Percentiles rank a stretch among this genome's conserved stretches.
These are phyloP conservation scores for Holacanthella duospinosa DNA, from an alignment of 2,888 invertebrate genomes.

Conservation along the genomic window DNA sequence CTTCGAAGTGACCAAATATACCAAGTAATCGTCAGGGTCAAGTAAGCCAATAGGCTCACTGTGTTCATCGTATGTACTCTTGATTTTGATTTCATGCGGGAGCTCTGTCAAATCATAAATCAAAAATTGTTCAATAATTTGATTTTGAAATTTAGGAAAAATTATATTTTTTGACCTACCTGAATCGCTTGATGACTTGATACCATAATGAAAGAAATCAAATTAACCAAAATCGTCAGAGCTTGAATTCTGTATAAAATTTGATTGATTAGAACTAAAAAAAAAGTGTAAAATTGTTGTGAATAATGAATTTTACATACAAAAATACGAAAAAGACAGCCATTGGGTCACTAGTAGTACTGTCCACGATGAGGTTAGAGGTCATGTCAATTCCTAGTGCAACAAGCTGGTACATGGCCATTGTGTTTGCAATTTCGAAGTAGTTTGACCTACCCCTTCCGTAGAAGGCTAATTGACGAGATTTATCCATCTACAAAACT, in stretches of 20 bases:
- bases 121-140: background rate
- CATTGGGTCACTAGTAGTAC: conserved; percentile 22
- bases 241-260: conserved; percentile 21
- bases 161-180: conserved; percentile 8
- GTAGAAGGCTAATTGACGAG: too few species aligned
- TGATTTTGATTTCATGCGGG: background rate
- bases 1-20: conserved; percentile 30
- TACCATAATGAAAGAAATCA: conserved; percentile 27
- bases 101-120: background rate
- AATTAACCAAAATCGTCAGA: conserved; percentile 21
- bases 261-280: background rate
- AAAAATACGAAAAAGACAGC: conserved; percentile 27
- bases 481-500: too few species aligned
- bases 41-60: conserved; percentile 16
- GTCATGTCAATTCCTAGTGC: conserved; percentile 19
- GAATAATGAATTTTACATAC: conserved; percentile 10
- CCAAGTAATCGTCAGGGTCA: conserved; percentile 23
- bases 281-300: background rate
- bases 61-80: conserved; percentile 25
- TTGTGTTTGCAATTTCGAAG: background rate
- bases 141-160: background rate
- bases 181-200: conserved; percentile 30
- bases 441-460: background rate
- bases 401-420: conserved; percentile 16
- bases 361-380: conserved; percentile 26